These are phyloP conservation scores for Manis pentadactyla DNA, from an alignment of 2,797 vertebrate genomes.

Conservation along the genomic window DNA sequence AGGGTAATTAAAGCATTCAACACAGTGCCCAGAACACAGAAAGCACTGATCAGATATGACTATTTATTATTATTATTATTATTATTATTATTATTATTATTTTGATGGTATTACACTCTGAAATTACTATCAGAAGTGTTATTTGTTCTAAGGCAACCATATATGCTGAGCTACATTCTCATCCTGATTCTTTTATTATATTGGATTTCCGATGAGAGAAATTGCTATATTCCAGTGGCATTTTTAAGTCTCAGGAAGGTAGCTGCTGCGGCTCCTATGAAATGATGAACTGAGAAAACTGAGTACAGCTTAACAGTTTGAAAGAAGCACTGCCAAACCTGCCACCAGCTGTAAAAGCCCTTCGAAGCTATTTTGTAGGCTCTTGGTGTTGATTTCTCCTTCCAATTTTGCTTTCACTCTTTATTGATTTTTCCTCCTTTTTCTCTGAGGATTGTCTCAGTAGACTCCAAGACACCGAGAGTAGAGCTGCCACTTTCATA, in stretches of 20 bases:
- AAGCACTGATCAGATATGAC: background rate
- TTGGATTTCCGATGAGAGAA: constrained; percentile 43
- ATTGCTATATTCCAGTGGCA: background rate
- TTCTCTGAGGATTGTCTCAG: background rate
- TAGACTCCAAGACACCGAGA: background rate
- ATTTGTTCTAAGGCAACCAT: background rate
- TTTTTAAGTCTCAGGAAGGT: constrained; percentile 30
- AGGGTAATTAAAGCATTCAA: background rate
- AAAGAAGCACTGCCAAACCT: constrained; percentile 35
- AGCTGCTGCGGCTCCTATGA: background rate
- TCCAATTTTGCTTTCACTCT: constrained; percentile 18
- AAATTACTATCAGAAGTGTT: background rate
- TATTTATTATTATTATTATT: background rate
- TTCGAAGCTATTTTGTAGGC: background rate
- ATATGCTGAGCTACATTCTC: background rate
- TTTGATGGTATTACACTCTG: background rate
- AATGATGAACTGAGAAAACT: constrained; percentile 61
- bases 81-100: background rate
- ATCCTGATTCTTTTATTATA: constrained; percentile 3
- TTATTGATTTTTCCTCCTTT: background rate
- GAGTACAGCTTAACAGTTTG: constrained; percentile 13
- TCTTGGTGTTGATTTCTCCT: background rate
- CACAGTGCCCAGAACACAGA: background rate
- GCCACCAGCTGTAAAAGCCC: background rate
- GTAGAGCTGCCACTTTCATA: background rate